Percentiles rank a stretch among this genome's conserved stretches.
Conservation (phyloP, 2,888 invertebrate genomes). For the Philhelius pedissequus region DNA sequence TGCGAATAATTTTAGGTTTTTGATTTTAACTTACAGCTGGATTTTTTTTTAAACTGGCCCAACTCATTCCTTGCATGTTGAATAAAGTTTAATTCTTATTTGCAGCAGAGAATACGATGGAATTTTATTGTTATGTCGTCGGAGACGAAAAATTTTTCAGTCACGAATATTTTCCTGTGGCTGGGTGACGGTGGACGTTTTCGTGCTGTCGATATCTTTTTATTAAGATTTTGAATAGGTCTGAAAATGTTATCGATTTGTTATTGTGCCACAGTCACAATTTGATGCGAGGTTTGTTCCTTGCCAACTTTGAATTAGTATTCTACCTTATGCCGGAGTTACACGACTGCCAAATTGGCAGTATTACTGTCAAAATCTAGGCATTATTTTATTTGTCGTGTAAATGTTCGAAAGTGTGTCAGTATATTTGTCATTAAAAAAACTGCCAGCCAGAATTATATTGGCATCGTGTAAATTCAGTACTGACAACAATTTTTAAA, state of each 20-base stretch:
- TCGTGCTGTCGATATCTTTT: constrained; percentile 33
- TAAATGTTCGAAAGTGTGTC: no score
- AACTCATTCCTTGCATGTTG: constrained; percentile 86
- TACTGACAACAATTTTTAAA: no score
- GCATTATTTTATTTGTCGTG: no score
- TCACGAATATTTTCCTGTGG: background rate
- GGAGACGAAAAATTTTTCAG: constrained; percentile 21
- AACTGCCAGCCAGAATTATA: no score
- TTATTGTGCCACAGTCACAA: no score
- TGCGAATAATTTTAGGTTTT: background rate
- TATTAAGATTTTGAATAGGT: constrained; percentile 26
- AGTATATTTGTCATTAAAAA: no score
- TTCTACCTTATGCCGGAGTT: no score
- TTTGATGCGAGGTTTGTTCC: no score
- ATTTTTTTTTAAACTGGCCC: constrained; percentile 86
- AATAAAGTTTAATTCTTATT: constrained; percentile 13
- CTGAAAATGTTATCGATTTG: constrained; percentile 33
- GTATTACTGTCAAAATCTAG: no score
- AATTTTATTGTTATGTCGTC: constrained; percentile 43
- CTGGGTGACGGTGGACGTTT: background rate
- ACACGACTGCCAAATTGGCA: no score
- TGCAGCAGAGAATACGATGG: background rate
- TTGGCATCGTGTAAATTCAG: no score
- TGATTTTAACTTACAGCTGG: constrained; percentile 83
- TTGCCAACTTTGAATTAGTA: no score